Base-by-base conservation (phyloP, 2,113 vertebrate species). In the Hiodon tergisus region DNA sequence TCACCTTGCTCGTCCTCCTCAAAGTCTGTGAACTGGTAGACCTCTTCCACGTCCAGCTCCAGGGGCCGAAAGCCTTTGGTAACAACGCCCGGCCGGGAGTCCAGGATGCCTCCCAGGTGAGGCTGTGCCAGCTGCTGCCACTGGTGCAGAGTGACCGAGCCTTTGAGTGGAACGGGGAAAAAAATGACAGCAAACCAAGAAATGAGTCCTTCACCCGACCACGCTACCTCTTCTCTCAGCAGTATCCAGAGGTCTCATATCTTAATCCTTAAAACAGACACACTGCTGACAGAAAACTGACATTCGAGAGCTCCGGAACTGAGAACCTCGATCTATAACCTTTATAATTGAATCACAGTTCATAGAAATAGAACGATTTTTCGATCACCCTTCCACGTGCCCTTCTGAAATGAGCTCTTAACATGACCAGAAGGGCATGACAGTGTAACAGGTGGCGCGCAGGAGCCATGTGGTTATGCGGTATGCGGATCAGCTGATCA, bases 71-170 rank as follows among this genome's bases (percentile, higher is more conserved):
- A 98, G 89, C 96, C 97, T 86, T 98, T 99, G 11, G 97, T 99
- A 87, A 99, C 94, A 85, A 99, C 97, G 6, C 97, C 97, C 0
- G 97, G 97, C 80, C 97, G 92, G 0, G 94, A 87, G 81, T 99
- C 97, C 85, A 99, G 89, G 82, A 99, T 92, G 55, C 95, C 95
- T 0, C 96, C 97, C 46, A 99, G 91, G 86, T 99, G 94, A 80
- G 97, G 96, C 83, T 99, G 97, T 76, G 97, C 97, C 86, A 99
- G 77, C 90, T 96, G 97, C 88, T 99, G 97, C 97, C 97, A 99
- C 8, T 98, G 96, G 80, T 98, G 96, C 76, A 98, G 92, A n/a
- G 97, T 99, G 76, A 92, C 97, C 58, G 97, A 99, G 82, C 97
- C 97, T 99, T 86, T 3, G 3, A 14, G 11, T 16, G 14, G 9